A percentile compares a stretch with the other conserved stretches of the same genome.
phyloP scores from a whole-genome alignment of 2,888 invertebrate genomes.

The Hydrotaea diabolus region DNA sequence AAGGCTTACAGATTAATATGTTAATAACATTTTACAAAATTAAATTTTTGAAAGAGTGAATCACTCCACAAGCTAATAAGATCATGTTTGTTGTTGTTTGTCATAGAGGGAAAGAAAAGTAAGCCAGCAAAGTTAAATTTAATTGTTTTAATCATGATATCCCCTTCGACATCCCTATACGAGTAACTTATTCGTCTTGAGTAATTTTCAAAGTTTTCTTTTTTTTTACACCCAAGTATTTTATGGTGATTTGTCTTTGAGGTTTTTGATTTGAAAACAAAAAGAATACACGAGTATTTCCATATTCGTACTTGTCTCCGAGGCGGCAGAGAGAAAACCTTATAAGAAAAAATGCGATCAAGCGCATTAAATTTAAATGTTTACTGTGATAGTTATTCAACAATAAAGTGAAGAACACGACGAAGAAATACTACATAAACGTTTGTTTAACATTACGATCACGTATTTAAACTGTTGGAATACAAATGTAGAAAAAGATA shows the following conservation, averaged over 20 bases:
- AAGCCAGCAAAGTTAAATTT: too few relatives aligned
- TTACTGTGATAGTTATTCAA: slow-evolving; percentile 51
- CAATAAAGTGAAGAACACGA: neutral
- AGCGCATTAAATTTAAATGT: slow-evolving; percentile 59
- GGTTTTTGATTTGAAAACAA: neutral
- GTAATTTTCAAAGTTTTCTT: slow-evolving; percentile 12
- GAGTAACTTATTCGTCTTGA: neutral
- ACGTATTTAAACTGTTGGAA: slow-evolving; percentile 63
- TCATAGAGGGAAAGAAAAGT: too few relatives aligned
- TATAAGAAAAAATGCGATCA: slow-evolving; percentile 63
- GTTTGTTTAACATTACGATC: slow-evolving; percentile 56
- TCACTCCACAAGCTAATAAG: too few relatives aligned
- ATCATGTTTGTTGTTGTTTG: too few relatives aligned
- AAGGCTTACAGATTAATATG: too few relatives aligned
- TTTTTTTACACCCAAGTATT: neutral
- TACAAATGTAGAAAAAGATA: slow-evolving; percentile 53
- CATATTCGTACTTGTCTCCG: slow-evolving; percentile 41
- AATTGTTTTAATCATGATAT: too few relatives aligned
- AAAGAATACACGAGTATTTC: slow-evolving; percentile 37
- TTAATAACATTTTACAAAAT: too few relatives aligned
- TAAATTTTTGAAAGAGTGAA: too few relatives aligned
- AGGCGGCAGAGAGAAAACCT: slow-evolving; percentile 41
- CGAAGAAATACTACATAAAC: neutral
- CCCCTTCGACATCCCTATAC: neutral
- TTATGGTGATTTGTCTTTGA: slow-evolving; percentile 28